Percentiles rank a stretch among this genome's conserved stretches.
Conservation (phyloP, 2,888 invertebrate species). For the Aricia artaxerxes region DNA sequence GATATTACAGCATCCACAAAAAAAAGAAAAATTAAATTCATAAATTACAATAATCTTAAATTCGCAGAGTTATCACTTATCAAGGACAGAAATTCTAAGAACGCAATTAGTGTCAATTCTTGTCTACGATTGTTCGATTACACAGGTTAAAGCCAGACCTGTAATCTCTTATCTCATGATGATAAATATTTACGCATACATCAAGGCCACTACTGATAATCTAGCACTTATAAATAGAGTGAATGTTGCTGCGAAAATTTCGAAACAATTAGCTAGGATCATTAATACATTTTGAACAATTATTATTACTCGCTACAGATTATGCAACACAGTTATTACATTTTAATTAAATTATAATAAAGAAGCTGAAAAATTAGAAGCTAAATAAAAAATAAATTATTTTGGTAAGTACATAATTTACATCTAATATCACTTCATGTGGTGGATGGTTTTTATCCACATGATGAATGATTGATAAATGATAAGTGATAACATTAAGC, state of each 20-base stretch:
- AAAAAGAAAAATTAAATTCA: neutral
- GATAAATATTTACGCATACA: conserved; percentile 52
- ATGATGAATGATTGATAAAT: neutral
- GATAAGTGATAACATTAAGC: neutral
- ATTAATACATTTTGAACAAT: neutral
- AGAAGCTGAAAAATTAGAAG: neutral
- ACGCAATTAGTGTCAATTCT: conserved; percentile 12
- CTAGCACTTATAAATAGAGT: conserved; percentile 40
- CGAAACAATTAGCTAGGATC: neutral
- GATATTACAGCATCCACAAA: neutral
- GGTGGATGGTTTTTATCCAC: neutral
- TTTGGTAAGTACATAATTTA: too few species aligned
- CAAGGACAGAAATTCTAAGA: neutral
- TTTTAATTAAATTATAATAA: neutral
- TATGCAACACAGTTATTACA: neutral
- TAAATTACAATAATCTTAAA: neutral
- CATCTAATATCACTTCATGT: too few species aligned
- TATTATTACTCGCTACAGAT: neutral
- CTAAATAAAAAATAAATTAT: neutral
- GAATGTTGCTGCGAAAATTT: neutral
- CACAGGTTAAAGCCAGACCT: conserved; percentile 33
- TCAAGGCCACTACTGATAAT: conserved; percentile 58
- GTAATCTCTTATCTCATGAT: conserved; percentile 35
- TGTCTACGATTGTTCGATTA: conserved; percentile 24
- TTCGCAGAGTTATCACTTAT: neutral